phyloP scores from a whole-genome alignment of 2,888 invertebrate species.

The Hydraecia micacea region DNA sequence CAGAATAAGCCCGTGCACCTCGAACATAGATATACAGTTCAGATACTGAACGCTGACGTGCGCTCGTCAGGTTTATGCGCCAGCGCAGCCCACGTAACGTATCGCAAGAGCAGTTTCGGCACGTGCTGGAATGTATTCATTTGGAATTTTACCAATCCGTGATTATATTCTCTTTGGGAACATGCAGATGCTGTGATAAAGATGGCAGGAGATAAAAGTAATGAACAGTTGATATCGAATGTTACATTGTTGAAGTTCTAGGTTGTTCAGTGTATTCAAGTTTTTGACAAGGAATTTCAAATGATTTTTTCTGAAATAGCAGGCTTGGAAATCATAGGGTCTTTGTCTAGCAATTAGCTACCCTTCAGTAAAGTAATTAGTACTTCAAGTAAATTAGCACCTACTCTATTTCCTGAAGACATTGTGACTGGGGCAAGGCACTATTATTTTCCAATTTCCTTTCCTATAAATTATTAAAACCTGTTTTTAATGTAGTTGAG shows the following conservation, averaged over 20 bases:
- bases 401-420: background rate
- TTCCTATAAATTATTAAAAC: background rate
- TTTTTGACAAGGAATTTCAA: background rate
- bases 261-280: background rate
- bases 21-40: constrained; percentile 63
- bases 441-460: background rate
- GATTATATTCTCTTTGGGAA: constrained; percentile 5
- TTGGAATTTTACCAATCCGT: constrained; percentile 38
- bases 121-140: constrained; percentile 62
- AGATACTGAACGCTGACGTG: constrained; percentile 58
- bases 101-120: constrained; percentile 44
- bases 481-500: background rate
- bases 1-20: constrained; percentile 53
- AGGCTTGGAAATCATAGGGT: background rate
- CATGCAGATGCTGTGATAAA: constrained; percentile 13
- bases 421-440: background rate
- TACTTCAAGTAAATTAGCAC: background rate
- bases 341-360: background rate
- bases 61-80: constrained; percentile 67
- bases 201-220: background rate
- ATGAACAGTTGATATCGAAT: background rate
- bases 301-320: background rate
- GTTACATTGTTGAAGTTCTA: background rate
- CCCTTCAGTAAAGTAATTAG: background rate
- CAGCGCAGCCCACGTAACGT: constrained; percentile 42